phyloP scores from a whole-genome alignment of 2,888 invertebrate genomes.

The Hartigia nigra region DNA sequence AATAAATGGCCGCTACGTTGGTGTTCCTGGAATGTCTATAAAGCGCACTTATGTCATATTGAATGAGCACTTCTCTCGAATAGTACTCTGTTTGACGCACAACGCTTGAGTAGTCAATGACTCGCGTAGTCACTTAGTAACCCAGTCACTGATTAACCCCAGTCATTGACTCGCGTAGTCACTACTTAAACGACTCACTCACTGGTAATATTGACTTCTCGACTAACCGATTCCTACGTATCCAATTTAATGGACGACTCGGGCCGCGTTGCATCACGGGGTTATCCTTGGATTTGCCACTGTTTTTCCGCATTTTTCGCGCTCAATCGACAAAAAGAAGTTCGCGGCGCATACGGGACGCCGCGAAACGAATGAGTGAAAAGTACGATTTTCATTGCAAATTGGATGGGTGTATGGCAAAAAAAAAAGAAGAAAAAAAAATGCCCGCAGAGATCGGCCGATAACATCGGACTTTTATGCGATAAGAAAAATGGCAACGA shows the following conservation, averaged over 20 bases:
- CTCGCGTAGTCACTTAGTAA: background rate
- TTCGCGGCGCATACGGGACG: background rate
- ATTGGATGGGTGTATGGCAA: background rate
- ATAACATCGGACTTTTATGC: background rate
- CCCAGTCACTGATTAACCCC: background rate
- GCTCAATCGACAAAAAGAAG: background rate
- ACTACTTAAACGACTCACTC: background rate
- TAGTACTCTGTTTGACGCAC: background rate
- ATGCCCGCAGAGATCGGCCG: background rate
- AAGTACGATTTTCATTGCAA: background rate
- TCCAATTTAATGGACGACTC: background rate
- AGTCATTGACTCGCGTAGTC: background rate
- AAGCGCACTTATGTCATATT: background rate
- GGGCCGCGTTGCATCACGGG: background rate
- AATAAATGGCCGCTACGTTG: background rate
- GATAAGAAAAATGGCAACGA: background rate
- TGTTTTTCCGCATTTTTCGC: background rate
- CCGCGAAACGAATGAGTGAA: background rate
- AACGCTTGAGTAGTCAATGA: background rate
- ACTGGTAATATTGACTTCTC: background rate
- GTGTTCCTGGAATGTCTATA: background rate
- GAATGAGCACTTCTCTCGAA: background rate
- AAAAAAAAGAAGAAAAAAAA: background rate
- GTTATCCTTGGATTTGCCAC: background rate
- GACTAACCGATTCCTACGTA: background rate